Conservation (phyloP, 2,888 invertebrate genomes). For the Dryobotodes eremita region DNA sequence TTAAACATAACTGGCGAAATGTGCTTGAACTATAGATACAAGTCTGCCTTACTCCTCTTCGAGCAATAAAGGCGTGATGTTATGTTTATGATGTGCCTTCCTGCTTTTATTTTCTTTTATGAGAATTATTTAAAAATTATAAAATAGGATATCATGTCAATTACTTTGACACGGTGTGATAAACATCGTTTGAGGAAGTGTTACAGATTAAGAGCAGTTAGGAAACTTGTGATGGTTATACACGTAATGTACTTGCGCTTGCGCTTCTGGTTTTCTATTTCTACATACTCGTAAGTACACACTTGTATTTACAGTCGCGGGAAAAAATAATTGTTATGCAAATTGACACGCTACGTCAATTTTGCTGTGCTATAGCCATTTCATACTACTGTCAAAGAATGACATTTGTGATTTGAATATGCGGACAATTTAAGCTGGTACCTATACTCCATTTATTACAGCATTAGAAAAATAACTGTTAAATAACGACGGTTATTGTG, state of each 20-base stretch:
- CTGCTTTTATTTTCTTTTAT: neutral
- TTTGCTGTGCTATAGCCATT: too few relatives aligned
- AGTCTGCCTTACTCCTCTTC: too few relatives aligned
- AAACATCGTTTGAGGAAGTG: conserved; percentile 69
- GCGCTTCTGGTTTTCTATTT: conserved; percentile 65
- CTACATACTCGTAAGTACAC: conserved; percentile 25
- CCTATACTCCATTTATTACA: too few relatives aligned
- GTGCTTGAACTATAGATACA: too few relatives aligned
- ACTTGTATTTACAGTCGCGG: neutral
- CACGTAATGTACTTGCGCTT: conserved; percentile 57
- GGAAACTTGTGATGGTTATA: conserved; percentile 56
- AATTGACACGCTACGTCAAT: neutral
- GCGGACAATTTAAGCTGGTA: too few relatives aligned
- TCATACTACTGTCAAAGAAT: too few relatives aligned
- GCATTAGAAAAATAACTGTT: too few relatives aligned
- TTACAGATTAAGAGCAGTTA: conserved; percentile 56
- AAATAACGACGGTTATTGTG: too few relatives aligned
- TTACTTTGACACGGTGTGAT: conserved; percentile 59
- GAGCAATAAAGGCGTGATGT: neutral
- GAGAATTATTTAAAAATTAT: conserved; percentile 32
- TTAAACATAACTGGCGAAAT: neutral
- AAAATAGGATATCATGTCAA: conserved; percentile 49
- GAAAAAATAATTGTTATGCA: neutral
- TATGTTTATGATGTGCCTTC: neutral
- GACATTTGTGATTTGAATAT: too few relatives aligned